Evolutionary conservation across 2,113 vertebrate genomes (phyloP).

Genomic region (Spermophilus dauricus): DNA sequence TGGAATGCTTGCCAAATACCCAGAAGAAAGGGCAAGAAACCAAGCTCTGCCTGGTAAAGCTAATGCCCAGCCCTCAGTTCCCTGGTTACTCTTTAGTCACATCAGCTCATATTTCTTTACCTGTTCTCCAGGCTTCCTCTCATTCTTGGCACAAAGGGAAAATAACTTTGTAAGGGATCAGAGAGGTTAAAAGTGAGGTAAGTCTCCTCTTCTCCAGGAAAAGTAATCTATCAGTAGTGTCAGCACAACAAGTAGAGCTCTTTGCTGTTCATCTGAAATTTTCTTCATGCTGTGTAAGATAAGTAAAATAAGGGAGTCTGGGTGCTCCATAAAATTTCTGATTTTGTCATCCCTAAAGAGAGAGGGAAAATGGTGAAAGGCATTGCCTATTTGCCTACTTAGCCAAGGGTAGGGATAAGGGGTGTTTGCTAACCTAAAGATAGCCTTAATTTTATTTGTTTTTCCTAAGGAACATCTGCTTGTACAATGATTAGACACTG

Average conservation of each 20-base stretch:
- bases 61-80: background rate
- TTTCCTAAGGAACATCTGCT: slow-evolving; percentile 80
- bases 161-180: slow-evolving; percentile 5
- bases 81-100: background rate
- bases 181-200: background rate
- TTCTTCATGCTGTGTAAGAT: background rate
- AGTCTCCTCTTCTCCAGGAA: background rate
- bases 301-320: background rate
- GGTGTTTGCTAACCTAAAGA: slow-evolving; percentile 76
- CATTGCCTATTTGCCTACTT: slow-evolving; percentile 47
- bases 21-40: slow-evolving; percentile 62
- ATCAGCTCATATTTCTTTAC: background rate
- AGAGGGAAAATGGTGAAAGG: background rate
- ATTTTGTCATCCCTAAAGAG: background rate
- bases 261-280: background rate
- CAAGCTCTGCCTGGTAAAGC: slow-evolving; percentile 46
- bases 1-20: slow-evolving; percentile 63
- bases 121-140: background rate
- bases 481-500: slow-evolving; percentile 70
- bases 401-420: background rate
- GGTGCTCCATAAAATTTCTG: background rate
- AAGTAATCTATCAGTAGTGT: background rate
- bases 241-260: background rate
- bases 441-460: slow-evolving; percentile 80
- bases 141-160: background rate